Conservation (phyloP, 2,888 invertebrate genomes). For the Andrena trimmerana region DNA sequence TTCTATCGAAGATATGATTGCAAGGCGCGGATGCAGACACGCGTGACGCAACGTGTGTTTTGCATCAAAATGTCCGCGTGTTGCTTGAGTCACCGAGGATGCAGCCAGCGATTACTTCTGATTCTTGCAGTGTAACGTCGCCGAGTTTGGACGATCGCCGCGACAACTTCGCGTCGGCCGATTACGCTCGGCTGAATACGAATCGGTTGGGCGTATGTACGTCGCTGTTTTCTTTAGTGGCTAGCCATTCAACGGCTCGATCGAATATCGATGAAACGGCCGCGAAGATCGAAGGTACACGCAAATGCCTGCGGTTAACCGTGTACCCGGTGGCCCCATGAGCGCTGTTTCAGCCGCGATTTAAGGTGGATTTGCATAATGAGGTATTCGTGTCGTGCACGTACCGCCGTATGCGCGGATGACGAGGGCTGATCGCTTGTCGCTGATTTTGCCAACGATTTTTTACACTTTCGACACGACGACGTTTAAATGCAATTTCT, state of each 20-base stretch:
- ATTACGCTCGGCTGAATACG: not conserved
- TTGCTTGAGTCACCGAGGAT: not conserved
- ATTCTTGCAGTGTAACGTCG: not conserved
- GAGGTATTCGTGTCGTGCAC: constrained; percentile 48
- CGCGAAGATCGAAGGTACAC: constrained; percentile 21
- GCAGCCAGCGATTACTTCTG: not conserved
- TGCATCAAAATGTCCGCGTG: not conserved
- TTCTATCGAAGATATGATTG: not conserved
- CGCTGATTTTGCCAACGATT: not conserved
- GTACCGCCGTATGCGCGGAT: constrained; percentile 7
- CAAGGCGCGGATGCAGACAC: not conserved
- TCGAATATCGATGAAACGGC: constrained; percentile 22
- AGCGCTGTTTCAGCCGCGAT: constrained; percentile 42
- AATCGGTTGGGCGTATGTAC: not conserved
- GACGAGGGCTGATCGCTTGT: constrained; percentile 21
- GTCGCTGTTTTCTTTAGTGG: not conserved
- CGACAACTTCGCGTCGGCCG: not conserved
- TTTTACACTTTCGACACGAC: not conserved
- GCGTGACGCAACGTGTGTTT: constrained; percentile 9
- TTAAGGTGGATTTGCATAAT: constrained; percentile 56
- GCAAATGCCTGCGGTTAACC: constrained; percentile 48
- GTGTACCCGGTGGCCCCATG: constrained; percentile 25
- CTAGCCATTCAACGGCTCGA: constrained; percentile 11
- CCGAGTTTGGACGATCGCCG: no score
- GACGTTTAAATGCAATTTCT: no score